Percentiles rank a stretch among this genome's conserved stretches.
Evolutionary conservation across 1,140 invertebrate species (phyloP).

Genomic region (Drosophila kohkoa): DNA sequence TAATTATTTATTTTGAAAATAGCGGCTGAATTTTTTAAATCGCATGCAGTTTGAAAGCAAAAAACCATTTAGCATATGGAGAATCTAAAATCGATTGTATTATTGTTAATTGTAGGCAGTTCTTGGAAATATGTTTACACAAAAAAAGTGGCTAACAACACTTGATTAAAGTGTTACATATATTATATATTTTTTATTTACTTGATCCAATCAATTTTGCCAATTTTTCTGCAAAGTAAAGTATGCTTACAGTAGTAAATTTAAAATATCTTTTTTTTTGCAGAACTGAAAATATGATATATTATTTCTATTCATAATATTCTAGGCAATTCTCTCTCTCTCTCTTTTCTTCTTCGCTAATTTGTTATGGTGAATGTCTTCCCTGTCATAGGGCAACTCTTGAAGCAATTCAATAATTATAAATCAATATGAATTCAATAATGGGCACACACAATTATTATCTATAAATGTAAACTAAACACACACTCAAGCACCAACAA

Average conservation of each 20-base stretch:
- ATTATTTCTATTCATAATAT: neutral
- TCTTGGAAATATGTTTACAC: neutral
- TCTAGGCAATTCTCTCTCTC: neutral
- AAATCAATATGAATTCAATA: constrained; percentile 78
- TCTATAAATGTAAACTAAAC: constrained; percentile 55
- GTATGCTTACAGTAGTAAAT: no score
- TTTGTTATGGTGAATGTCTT: constrained; percentile 9
- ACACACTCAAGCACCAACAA: constrained; percentile 31
- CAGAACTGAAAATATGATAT: no score
- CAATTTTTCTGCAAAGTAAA: no score
- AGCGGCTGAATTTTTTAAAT: constrained; percentile 28
- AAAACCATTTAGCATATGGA: neutral
- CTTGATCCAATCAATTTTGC: no score
- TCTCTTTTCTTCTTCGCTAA: neutral
- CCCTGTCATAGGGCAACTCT: constrained; percentile 19
- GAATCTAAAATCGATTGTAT: constrained; percentile 1
- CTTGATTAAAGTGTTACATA: neutral
- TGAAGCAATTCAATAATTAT: constrained; percentile 68
- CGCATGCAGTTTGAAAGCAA: neutral
- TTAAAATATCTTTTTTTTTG: no score
- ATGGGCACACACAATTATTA: constrained; percentile 75
- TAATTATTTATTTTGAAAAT: constrained; percentile 53
- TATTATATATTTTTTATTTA: neutral
- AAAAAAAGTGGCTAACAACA: neutral
- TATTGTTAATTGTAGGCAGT: constrained; percentile 1